Evolutionary conservation across 2,888 invertebrate species (phyloP), one percentile per base, ranked within the genome.

Genomic region (Chesias legatella): DNA sequence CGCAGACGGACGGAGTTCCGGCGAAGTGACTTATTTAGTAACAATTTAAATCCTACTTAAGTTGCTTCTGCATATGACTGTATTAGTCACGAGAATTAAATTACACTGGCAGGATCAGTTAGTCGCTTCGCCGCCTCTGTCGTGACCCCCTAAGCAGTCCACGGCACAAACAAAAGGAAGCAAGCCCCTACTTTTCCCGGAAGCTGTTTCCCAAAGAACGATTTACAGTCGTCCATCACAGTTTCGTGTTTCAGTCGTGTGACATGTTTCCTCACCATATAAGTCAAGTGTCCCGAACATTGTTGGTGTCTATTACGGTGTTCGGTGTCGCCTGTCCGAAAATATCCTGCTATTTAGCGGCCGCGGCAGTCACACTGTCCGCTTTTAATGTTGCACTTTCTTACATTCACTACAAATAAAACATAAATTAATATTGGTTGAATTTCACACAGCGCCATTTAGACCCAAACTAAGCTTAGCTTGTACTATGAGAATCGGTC

Each of bases 301-400:
- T 65, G 68, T 64, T 56, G 67, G 76, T 74, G 67, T 75, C 75
- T 72, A 70, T 77, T 73, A 73, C 77, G 60, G 66, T 53, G 67
- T 76, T 65, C 70, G 73, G 68, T 76, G 75, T 74, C 74, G 64
- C 55, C 56, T 57, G 69, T 59, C 66, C 79, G 74, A 75, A 77
- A 81, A 83, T 84, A 83, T 73, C 78, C 59, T 64, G 60, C 73
- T 73, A 73, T 79, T 79, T 74, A 75, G 65, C 67, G 52, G 51
- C 42, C 54, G 53, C 54, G 47, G 39, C 63, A 31, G 41, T 78
- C 51, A 78, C 78, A 80, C 74, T 55, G 70, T 51, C 21, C 29
- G 32, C 57, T 67, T 5, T 17, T 13, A 7, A 38, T 25, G 29
- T 26, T 29, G 36, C 24, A 23, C 10, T 33, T 37, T 37, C 36